Base-by-base conservation (phyloP, 1,140 invertebrate genomes). In the Megathymus violae region DNA sequence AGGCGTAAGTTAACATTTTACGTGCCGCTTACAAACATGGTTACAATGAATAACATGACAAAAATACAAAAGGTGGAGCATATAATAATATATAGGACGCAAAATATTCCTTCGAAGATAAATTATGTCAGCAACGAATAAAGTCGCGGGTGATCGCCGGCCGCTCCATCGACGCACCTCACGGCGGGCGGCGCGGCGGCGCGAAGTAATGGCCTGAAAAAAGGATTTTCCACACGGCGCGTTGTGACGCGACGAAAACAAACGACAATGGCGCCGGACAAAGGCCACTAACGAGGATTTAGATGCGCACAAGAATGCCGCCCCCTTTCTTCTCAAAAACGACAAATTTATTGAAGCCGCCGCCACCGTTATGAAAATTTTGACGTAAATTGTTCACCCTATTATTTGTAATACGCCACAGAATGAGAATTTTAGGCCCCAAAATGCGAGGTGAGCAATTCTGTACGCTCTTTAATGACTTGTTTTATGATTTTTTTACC, bases 281-380 rank as follows among this genome's bases (percentile, higher is more conserved):
- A 64, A 48, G 51, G 51, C 51, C 22, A 38, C 51, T 64, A 64
- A 64, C 62, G 62, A 64, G 62, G 46, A 64, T 64, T 58, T 64
- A 64, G 62, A 64, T 64, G 62, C 46, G 62, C 46, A 19, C 62
- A 58, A 48, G 62, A 64, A 64, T 64, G 54, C 47, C 62, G 58
- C 62, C 62, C 47, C 47, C 62, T 58, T 64, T 58, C 52, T 58
- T 64, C 36, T 58, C 44, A 64, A 54, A 58, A 64, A 64, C 54
- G 51, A 25, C 46, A 56, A 64, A 64, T 64, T 64, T 64, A 64
- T 64, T 64, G 46, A 50, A 56, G 52, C 44, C 44, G 25, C 52
- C 27, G 44, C 40, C 27, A 36, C 40, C 11, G 22, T 58, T 58
- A 58, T 44, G 52, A 58, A 44, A 58, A 44, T 31, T 58, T 58